phyloP scores from a whole-genome alignment of 2,113 vertebrate genomes.

The Cervus canadensis region DNA sequence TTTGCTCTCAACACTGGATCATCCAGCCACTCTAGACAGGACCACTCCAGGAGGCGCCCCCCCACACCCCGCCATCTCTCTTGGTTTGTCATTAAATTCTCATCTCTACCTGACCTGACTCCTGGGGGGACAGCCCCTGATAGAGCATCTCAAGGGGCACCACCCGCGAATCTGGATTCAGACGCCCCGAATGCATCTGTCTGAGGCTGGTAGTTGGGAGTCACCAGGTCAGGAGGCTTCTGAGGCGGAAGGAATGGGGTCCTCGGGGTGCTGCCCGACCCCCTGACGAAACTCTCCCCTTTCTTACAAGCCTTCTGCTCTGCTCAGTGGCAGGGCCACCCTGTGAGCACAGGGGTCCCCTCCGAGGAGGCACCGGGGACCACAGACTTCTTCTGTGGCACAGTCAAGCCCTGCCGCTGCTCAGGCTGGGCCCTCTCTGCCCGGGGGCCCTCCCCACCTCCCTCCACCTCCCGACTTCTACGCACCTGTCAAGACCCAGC shows the following conservation, averaged over 20 bases:
- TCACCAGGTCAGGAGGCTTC: neutral
- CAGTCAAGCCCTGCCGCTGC: neutral
- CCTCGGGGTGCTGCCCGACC: rapidly evolving
- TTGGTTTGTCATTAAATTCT: neutral
- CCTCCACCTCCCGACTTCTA: neutral
- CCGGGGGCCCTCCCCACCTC: neutral
- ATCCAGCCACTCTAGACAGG: neutral
- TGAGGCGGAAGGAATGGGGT: neutral
- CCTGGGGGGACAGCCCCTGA: no score
- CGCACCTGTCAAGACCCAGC: neutral
- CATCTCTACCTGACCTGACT: neutral
- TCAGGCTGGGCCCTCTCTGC: no score
- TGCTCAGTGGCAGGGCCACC: neutral
- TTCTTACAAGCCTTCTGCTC: neutral
- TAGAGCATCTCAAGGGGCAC: neutral
- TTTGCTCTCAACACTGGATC: neutral
- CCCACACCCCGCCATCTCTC: neutral
- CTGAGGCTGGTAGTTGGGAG: neutral
- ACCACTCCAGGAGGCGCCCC: neutral
- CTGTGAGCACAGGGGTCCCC: neutral
- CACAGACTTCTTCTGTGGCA: neutral
- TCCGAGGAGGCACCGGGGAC: neutral
- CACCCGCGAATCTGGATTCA: neutral
- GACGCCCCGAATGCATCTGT: rapidly evolving
- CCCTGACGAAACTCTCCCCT: no score